A percentile compares a stretch with the other conserved stretches of the same genome.
phyloP scores from a whole-genome alignment of 2,797 vertebrate species.

The Nyctibius grandis region DNA sequence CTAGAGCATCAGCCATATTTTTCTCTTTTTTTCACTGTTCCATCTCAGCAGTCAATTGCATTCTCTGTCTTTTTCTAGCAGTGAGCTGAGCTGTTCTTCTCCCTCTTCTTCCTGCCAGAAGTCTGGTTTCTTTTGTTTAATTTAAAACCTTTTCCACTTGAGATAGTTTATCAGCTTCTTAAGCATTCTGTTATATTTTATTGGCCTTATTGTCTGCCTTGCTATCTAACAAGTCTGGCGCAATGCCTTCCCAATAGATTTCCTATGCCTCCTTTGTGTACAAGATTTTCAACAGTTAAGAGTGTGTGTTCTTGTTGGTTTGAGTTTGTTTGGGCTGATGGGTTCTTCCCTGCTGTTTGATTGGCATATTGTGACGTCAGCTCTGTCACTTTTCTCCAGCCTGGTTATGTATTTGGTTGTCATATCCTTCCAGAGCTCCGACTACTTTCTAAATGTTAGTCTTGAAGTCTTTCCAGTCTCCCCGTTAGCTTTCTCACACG shows the following conservation, averaged over 20 bases:
- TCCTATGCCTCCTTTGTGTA: neutral
- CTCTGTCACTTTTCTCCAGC: neutral
- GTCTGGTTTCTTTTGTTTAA: conserved; percentile 15
- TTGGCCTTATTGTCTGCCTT: conserved; percentile 18
- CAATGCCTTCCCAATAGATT: conserved; percentile 12
- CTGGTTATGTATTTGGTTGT: neutral
- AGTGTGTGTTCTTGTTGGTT: neutral
- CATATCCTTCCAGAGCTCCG: neutral
- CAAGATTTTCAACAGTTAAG: neutral
- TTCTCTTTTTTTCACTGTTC: neutral
- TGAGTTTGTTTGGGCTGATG: neutral
- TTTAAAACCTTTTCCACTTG: conserved; percentile 35
- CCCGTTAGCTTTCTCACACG: neutral
- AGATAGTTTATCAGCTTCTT: conserved; percentile 36
- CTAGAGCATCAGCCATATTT: conserved; percentile 9
- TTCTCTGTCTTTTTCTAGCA: conserved; percentile 28
- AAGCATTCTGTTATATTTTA: conserved; percentile 38
- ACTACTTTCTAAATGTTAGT: neutral
- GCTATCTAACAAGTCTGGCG: conserved; percentile 18
- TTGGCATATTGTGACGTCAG: neutral
- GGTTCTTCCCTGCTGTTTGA: conserved; percentile 7
- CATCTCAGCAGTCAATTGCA: conserved; percentile 5
- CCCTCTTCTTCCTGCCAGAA: neutral
- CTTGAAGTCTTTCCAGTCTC: neutral
- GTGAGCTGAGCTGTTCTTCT: neutral